Evolutionary conservation across 1,140 invertebrate species (phyloP), one percentile per base, ranked within the genome.

Genomic region (Drosophila athabasca): DNA sequence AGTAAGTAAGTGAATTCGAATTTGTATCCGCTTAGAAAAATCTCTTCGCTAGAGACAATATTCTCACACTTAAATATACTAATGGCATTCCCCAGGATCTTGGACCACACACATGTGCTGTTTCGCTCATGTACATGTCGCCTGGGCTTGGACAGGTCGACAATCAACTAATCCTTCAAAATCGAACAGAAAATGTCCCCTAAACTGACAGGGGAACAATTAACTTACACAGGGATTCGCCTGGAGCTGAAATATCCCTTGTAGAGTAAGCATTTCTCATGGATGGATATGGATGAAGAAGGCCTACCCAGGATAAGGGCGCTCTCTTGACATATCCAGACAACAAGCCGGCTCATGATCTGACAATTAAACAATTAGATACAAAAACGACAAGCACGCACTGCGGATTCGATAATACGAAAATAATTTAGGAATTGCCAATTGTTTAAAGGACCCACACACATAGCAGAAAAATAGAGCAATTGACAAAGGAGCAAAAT

Each of bases 301-400:
- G 43, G 3, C n/a, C 22, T 8, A 24, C 11, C 24, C 58, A 62
- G 71, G 62, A 51, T 29, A 19, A 69, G 59, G 59, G 64, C 62
- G 62, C 69, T 72, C 43, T 26, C 35, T 17, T 60, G 61, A 51
- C 44, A 41, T 71, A 29, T 31, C 53, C 54, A 74, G 48, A 67
- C 78, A 76, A 75, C 49, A 64, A 68, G 54, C 46, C 60, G 67
- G 60, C 70, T 76, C 46, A 76, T 89, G 83, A 79, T 52, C 65
- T 79, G 76, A 88, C 84, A 88, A 88, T 88, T 79, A 87, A 81
- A 90, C 82, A 90, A 90, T 90, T 90, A 90, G 45, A 77, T 55
- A 84, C 87, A 84, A 89, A 77, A 61, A 68, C 79, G 55, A 44
- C 15, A 35, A 77, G 74, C 70, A 89, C 66, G 61, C 59, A 69